These are phyloP conservation scores for Microplitis manilae DNA, from an alignment of 2,888 invertebrate genomes.

Conservation along the genomic window DNA sequence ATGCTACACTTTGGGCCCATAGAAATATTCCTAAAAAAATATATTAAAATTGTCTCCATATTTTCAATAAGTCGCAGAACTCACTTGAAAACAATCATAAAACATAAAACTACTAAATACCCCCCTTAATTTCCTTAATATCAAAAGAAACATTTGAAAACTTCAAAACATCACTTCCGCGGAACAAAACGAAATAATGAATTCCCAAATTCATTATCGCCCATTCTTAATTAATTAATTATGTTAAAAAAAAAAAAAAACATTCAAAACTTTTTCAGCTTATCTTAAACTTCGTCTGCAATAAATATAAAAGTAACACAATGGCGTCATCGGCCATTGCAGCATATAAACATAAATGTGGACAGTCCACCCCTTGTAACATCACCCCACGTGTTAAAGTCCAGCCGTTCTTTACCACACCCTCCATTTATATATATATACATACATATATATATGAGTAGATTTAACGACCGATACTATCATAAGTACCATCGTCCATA, in stretches of 20 bases:
- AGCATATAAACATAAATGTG: constrained; percentile 15
- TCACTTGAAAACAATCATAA: too few species aligned
- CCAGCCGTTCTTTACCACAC: constrained; percentile 28
- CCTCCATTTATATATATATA: constrained; percentile 7
- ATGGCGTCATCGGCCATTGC: constrained; percentile 59
- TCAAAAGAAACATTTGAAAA: too few species aligned
- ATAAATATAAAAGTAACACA: constrained; percentile 24
- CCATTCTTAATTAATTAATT: not conserved
- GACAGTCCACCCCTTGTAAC: constrained; percentile 38
- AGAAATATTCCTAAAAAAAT: too few species aligned
- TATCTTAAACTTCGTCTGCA: not conserved
- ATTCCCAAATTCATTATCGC: not conserved
- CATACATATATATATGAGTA: not conserved
- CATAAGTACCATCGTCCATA: not conserved
- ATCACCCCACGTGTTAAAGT: constrained; percentile 27
- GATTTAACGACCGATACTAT: not conserved
- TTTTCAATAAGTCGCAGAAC: too few species aligned
- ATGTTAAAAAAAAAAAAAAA: not conserved
- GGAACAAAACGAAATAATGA: too few species aligned
- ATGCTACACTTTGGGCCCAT: too few species aligned
- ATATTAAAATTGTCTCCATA: too few species aligned
- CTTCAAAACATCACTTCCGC: too few species aligned
- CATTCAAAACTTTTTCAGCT: not conserved
- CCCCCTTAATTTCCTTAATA: too few species aligned
- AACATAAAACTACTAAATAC: too few species aligned